Evolutionary conservation across 2,888 invertebrate genomes (phyloP).

Genomic region (Tholera decimalis): DNA sequence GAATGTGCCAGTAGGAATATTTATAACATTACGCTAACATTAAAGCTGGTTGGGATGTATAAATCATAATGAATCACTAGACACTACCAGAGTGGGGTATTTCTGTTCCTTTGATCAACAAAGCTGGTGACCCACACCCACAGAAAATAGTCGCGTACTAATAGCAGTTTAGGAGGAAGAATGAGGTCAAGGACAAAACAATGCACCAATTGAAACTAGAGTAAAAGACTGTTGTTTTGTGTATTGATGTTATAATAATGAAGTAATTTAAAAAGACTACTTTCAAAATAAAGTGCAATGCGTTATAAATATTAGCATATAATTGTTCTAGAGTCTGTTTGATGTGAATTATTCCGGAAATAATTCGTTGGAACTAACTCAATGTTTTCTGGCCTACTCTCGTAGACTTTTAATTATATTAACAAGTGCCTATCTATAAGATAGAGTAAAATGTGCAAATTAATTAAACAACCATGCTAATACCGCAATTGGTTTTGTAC

Average conservation of each 20-base stretch:
- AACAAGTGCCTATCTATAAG: conserved; percentile 84
- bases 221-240: conserved; percentile 63
- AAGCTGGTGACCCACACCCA: conserved; percentile 29
- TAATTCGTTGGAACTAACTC: conserved; percentile 84
- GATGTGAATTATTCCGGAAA: conserved; percentile 86
- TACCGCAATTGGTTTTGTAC: conserved; percentile 88
- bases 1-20: conserved; percentile 58
- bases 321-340: conserved; percentile 75
- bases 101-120: conserved; percentile 59
- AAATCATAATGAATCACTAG: conserved; percentile 65
- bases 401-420: conserved; percentile 69
- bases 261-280: conserved; percentile 49
- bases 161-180: conserved; percentile 39
- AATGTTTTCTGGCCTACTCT: conserved; percentile 67
- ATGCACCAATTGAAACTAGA: conserved; percentile 57
- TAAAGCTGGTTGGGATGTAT: conserved; percentile 58
- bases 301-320: conserved; percentile 88
- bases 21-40: conserved; percentile 55
- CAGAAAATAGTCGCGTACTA: conserved; percentile 35
- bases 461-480: conserved; percentile 82
- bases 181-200: conserved; percentile 57
- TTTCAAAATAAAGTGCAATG: conserved; percentile 69
- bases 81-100: conserved; percentile 53
- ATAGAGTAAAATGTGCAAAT: conserved; percentile 77
- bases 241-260: conserved; percentile 64